Conservation (phyloP, 2,113 vertebrate genomes). For the Aegypius monachus region DNA sequence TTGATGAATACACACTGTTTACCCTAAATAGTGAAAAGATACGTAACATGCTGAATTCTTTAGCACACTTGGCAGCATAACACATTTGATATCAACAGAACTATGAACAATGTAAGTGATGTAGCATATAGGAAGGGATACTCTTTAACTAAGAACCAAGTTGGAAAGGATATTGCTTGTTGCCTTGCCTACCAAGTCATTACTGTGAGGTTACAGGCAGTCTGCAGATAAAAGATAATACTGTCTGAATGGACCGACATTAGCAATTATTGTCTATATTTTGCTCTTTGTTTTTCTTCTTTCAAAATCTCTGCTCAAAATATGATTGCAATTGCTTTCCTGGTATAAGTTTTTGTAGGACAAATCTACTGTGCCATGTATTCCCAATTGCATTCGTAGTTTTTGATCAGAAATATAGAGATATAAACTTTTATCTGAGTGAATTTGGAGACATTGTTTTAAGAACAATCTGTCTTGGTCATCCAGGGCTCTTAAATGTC, state of each 20-base stretch:
- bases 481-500: not conserved
- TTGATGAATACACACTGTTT: slow-evolving; percentile 15
- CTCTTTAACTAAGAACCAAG: not conserved
- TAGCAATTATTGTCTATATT: not conserved
- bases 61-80: not conserved
- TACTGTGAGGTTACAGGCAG: not conserved
- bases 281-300: not conserved
- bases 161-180: not conserved
- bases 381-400: not conserved
- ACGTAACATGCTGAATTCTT: not conserved
- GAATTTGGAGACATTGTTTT: not conserved
- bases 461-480: not conserved
- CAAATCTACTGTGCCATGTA: not conserved
- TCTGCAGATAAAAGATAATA: not conserved
- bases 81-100: not conserved
- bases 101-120: not conserved
- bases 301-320: not conserved
- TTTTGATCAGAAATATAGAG: not conserved
- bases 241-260: not conserved
- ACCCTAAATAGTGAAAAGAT: slow-evolving; percentile 18
- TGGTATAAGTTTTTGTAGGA: not conserved
- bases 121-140: not conserved
- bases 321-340: not conserved
- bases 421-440: not conserved
- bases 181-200: slow-evolving; percentile 15